Conservation (phyloP, 2,113 vertebrate species). For the Boleophthalmus pectinirostris region DNA sequence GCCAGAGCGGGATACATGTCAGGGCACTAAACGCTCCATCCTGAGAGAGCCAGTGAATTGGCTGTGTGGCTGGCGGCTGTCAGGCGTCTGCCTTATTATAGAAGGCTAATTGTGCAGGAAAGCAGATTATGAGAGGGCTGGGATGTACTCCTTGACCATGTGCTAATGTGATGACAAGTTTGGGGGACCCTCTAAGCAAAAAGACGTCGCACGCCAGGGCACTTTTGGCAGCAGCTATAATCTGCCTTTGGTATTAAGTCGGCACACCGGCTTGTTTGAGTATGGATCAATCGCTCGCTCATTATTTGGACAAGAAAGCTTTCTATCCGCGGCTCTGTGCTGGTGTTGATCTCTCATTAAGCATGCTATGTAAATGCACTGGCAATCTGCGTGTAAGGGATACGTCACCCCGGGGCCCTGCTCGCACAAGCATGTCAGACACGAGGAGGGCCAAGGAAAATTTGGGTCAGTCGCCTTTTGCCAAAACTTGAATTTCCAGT, state of each 20-base stretch:
- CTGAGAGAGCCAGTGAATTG: slow-evolving; percentile 62
- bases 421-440: slow-evolving; percentile 74
- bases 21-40: slow-evolving; percentile 61
- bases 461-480: slow-evolving; percentile 77
- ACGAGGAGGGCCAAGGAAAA: slow-evolving; percentile 73
- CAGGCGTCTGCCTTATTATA: slow-evolving; percentile 75
- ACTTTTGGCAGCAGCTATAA: slow-evolving; percentile 79
- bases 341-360: slow-evolving; percentile 83
- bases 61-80: slow-evolving; percentile 58
- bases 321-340: slow-evolving; percentile 76
- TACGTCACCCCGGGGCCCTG: slow-evolving; percentile 70
- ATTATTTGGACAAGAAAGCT: slow-evolving; percentile 82
- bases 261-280: slow-evolving; percentile 81
- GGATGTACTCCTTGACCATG: slow-evolving; percentile 84
- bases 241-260: slow-evolving; percentile 84
- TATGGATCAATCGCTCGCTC: slow-evolving; percentile 81
- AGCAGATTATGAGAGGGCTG: slow-evolving; percentile 81
- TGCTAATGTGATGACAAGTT: slow-evolving; percentile 84
- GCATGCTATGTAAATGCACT: slow-evolving; percentile 77
- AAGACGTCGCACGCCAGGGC: slow-evolving; percentile 75
- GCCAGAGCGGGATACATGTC: slow-evolving; percentile 49
- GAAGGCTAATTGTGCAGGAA: slow-evolving; percentile 83
- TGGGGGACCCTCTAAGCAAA: slow-evolving; percentile 74
- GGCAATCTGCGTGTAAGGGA: slow-evolving; percentile 78
- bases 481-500: slow-evolving; percentile 80